Evolutionary conservation across 2,113 vertebrate species (phyloP).

Genomic region (Polypterus senegalus): DNA sequence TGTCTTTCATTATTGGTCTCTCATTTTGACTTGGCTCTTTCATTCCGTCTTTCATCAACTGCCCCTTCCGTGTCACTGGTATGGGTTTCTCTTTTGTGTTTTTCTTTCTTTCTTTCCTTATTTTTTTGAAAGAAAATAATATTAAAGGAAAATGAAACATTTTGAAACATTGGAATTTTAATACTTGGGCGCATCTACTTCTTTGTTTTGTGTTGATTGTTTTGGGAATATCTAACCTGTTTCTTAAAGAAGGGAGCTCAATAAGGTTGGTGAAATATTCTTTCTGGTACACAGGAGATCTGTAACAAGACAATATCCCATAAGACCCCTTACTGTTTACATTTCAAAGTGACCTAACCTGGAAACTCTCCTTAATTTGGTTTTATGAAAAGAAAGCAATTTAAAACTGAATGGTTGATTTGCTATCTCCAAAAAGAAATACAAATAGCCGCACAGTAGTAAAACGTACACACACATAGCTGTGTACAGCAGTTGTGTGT

Average conservation of each 20-base stretch:
- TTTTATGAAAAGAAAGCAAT: too few relatives aligned
- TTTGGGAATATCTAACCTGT: constrained; percentile 47
- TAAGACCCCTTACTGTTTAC: constrained; percentile 60
- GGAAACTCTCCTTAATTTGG: too few relatives aligned
- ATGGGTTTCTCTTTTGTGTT: constrained; percentile 72
- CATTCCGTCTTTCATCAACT: constrained; percentile 55
- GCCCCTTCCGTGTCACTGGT: constrained; percentile 60
- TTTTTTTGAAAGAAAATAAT: too few relatives aligned
- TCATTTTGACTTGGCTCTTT: constrained; percentile 50
- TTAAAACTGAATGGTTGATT: too few relatives aligned
- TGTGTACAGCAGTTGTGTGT: too few relatives aligned
- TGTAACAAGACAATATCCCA: constrained; percentile 57
- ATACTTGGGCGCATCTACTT: constrained; percentile 46
- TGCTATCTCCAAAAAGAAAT: too few relatives aligned
- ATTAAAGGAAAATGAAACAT: constrained; percentile 28
- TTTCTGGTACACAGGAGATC: constrained; percentile 58
- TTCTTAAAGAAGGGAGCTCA: constrained; percentile 41
- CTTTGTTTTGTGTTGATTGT: constrained; percentile 55
- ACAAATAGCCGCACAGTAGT: too few relatives aligned
- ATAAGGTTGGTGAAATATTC: constrained; percentile 56
- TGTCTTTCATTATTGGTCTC: constrained; percentile 41
- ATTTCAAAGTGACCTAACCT: too few relatives aligned
- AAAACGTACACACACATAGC: too few relatives aligned
- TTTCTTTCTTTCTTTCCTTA: constrained; percentile 10
- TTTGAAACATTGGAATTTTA: constrained; percentile 39